Conservation (phyloP, 2,888 invertebrate species). For the Dryomyza anilis region DNA sequence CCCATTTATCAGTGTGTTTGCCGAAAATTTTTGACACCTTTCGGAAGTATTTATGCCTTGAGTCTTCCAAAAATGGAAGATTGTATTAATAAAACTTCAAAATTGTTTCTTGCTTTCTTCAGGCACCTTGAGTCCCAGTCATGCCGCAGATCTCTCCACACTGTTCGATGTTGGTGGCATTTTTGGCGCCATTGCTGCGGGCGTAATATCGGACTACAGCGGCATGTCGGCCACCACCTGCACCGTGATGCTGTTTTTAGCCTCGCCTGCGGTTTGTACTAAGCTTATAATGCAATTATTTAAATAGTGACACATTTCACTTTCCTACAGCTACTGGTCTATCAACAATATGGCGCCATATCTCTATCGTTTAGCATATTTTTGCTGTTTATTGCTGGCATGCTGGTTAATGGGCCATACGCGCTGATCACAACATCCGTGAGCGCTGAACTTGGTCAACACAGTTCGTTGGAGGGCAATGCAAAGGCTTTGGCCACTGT, state of each 20-base stretch:
- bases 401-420: constrained; percentile 94
- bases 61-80: too few relatives aligned
- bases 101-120: too few relatives aligned
- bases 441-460: constrained; percentile 89
- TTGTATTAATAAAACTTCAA: too few relatives aligned
- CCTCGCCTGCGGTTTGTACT: constrained; percentile 77
- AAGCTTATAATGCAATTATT: background rate
- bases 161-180: constrained; percentile 92
- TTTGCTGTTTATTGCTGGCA: constrained; percentile 76
- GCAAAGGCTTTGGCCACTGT: constrained; percentile 92
- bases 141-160: constrained; percentile 79
- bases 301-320: background rate
- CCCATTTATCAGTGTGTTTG: too few relatives aligned
- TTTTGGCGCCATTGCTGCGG: constrained; percentile 85
- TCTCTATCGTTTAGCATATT: constrained; percentile 69
- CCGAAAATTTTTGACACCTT: too few relatives aligned
- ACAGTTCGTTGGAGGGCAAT: constrained; percentile 82
- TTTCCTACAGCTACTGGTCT: constrained; percentile 69
- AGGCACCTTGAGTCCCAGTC: constrained; percentile 71
- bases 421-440: constrained; percentile 96
- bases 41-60: too few relatives aligned
- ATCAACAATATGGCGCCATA: constrained; percentile 73
- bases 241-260: constrained; percentile 75
- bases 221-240: constrained; percentile 90
- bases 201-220: constrained; percentile 80